Percentiles rank a stretch among this genome's conserved stretches.
Conservation (phyloP, 2,888 invertebrate genomes). For the Limenitis camilla region DNA sequence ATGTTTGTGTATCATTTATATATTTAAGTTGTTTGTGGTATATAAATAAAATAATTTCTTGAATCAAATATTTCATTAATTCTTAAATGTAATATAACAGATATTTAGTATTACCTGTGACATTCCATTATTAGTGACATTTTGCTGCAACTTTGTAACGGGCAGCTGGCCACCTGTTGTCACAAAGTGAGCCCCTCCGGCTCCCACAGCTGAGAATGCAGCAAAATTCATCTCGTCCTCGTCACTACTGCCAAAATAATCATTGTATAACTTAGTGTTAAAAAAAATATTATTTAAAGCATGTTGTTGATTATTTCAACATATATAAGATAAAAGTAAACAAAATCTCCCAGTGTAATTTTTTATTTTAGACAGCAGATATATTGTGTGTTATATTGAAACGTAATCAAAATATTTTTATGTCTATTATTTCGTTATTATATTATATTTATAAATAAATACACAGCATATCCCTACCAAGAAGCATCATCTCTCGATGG, state of each 20-base stretch:
- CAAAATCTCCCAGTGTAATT: too few relatives aligned
- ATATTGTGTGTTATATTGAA: too few relatives aligned
- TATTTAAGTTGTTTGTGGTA: too few relatives aligned
- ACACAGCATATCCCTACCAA: constrained; percentile 48
- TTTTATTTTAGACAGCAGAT: too few relatives aligned
- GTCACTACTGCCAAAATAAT: constrained; percentile 41
- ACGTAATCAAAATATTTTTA: too few relatives aligned
- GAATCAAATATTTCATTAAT: too few relatives aligned
- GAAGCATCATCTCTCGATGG: constrained; percentile 60
- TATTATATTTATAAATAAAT: not conserved
- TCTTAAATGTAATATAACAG: too few relatives aligned
- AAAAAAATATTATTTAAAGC: too few relatives aligned
- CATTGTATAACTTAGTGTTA: not conserved
- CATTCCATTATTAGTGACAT: constrained; percentile 73
- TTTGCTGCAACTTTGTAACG: constrained; percentile 82
- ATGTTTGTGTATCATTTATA: too few relatives aligned
- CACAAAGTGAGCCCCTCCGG: constrained; percentile 68
- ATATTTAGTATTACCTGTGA: constrained; percentile 75
- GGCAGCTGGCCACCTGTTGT: constrained; percentile 68
- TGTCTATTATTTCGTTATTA: not conserved
- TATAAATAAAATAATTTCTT: too few relatives aligned
- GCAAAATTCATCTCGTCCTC: constrained; percentile 84
- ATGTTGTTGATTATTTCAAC: not conserved
- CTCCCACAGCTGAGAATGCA: constrained; percentile 76
- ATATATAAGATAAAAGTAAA: not conserved